Base-by-base conservation (phyloP, 2,113 vertebrate genomes). In the Mixornis gularis region DNA sequence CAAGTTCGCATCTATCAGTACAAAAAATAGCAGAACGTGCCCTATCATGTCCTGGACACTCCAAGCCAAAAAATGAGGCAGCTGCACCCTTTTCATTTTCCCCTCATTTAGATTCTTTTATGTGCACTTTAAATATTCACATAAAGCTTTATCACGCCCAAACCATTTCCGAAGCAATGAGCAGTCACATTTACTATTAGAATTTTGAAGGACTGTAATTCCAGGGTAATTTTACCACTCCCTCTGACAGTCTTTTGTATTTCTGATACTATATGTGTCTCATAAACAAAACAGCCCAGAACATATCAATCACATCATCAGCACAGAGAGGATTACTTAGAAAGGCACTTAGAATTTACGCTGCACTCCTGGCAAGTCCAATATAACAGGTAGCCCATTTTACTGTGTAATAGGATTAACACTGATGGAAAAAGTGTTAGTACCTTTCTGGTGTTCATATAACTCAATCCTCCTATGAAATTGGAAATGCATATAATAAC, bases 161-260 rank as follows among this genome's bases (percentile, higher is more conserved):
- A 81, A 80, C 58, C 44, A 73, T 81, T 94, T 94, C 94, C n/a
- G 5, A 71, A 72, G 56, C 55, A 91, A 77, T 46, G 32, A 92
- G 38, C 70, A 92, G 70, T 93, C 70, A 76, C 14, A 80, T 83
- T 90, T 64, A 85, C 87, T 76, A 76, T 72, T 56, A 77, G 41
- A 84, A 73, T 78, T 85, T 89, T 91, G 77, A 82, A 87, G 79
- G 85, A 87, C 80, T 85, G 79, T 80, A 93, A 79, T 89, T 89
- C 69, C 55, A 63, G 25, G 25, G 65, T 65, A 93, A 93, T 94
- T 92, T 95, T 85, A 84, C 93, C 84, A 86, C 95, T 93, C 90
- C 94, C 80, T 93, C 49, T 76, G 60, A 65, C 36, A 80, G 64
- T 41, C 79, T 87, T 94, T 90, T 93, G 41, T 94, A 49, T 81